phyloP scores from a whole-genome alignment of 2,888 invertebrate genomes.

The Incurvaria masculella region DNA sequence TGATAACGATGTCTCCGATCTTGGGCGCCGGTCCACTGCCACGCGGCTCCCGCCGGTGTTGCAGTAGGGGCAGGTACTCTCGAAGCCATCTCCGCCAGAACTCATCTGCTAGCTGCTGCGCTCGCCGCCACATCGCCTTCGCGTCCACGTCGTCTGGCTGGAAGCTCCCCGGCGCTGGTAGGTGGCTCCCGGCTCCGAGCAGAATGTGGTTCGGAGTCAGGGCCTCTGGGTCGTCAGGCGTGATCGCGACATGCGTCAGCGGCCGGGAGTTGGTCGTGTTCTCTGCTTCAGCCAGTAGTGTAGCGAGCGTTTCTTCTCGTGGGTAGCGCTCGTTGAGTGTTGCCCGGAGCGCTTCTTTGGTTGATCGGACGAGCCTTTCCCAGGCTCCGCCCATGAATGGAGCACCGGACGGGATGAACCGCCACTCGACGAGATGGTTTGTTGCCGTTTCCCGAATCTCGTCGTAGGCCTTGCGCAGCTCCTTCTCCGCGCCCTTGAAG shows the following conservation, averaged over 20 bases:
- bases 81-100: conserved; percentile 11
- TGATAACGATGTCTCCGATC: conserved; percentile 7
- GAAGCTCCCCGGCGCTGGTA: not conserved
- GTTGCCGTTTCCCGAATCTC: not conserved
- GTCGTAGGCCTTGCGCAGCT: not conserved
- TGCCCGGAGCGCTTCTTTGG: not conserved
- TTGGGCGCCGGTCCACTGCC: not conserved
- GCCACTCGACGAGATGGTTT: not conserved
- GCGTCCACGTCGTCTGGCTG: not conserved
- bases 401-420: not conserved
- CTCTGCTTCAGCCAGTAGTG: conserved; percentile 3
- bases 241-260: not conserved
- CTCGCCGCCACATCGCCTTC: conserved; percentile 4
- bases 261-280: conserved; percentile 1
- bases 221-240: not conserved
- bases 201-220: conserved; percentile 4
- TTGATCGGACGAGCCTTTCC: not conserved
- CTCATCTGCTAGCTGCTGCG: conserved; percentile 8
- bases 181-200: not conserved
- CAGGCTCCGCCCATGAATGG: not conserved
- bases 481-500: not conserved
- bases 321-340: not conserved
- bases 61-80: conserved; percentile 8
- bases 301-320: conserved; percentile 1
- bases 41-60: conserved; percentile 1